phyloP scores from a whole-genome alignment of 2,888 invertebrate genomes.

The Lissonota sp. region DNA sequence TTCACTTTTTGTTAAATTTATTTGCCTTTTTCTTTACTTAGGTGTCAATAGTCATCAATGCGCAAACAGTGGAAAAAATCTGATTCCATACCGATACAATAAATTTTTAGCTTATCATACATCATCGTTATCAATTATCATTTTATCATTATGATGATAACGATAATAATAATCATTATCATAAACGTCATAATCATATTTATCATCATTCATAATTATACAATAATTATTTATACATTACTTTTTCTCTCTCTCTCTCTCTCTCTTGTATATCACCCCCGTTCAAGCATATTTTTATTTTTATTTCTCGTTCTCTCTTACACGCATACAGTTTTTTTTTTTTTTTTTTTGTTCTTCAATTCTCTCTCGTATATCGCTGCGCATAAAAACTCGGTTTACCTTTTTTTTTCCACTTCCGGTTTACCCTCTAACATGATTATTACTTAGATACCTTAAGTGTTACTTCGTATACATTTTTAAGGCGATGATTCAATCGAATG shows the following conservation, averaged over 20 bases:
- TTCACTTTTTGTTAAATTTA: constrained; percentile 75
- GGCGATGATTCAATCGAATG: constrained; percentile 84
- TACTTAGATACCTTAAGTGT: constrained; percentile 83
- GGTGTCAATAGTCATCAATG: constrained; percentile 80
- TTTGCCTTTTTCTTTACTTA: constrained; percentile 76
- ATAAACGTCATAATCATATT: constrained; percentile 72
- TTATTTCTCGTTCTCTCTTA: constrained; percentile 50
- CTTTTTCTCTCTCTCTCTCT: constrained; percentile 67
- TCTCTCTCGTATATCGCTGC: constrained; percentile 73
- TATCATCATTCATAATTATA: constrained; percentile 78
- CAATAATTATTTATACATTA: constrained; percentile 82
- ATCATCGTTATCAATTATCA: constrained; percentile 78
- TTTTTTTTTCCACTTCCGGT: constrained; percentile 64
- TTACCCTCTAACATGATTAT: constrained; percentile 83
- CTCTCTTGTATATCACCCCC: constrained; percentile 60
- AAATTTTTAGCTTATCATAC: constrained; percentile 82
- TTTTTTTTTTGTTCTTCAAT: constrained; percentile 39
- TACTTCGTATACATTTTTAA: constrained; percentile 84
- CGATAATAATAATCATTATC: constrained; percentile 73
- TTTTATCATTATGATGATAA: constrained; percentile 75
- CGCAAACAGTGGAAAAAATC: constrained; percentile 82
- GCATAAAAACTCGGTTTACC: constrained; percentile 82
- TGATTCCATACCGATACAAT: constrained; percentile 82
- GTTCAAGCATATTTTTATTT: constrained; percentile 64
- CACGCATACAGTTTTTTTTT: constrained; percentile 55